Evolutionary conservation across 2,797 vertebrate genomes (phyloP).

Genomic region (Pterois miles): DNA sequence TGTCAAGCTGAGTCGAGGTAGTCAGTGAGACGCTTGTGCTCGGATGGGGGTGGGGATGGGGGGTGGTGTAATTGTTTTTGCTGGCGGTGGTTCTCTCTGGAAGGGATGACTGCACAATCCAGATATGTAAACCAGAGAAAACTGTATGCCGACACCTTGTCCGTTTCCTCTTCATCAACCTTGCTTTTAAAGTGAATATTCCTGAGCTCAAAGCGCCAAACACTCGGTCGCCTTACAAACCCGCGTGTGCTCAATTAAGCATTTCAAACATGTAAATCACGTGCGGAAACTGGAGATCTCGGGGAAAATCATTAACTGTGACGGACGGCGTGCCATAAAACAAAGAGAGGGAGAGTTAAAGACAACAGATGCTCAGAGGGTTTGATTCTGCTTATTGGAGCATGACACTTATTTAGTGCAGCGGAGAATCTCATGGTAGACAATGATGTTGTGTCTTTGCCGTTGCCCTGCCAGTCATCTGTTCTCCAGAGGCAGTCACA

Average conservation of each 20-base stretch:
- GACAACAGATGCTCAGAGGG: constrained; percentile 75
- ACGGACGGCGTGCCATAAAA: constrained; percentile 47
- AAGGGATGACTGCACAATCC: constrained; percentile 79
- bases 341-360: constrained; percentile 65
- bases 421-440: constrained; percentile 15
- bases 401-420: constrained; percentile 63
- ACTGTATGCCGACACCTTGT: constrained; percentile 69
- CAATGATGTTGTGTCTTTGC: constrained; percentile 51
- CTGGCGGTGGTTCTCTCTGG: constrained; percentile 73
- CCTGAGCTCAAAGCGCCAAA: constrained; percentile 40
- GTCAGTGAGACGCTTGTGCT: constrained; percentile 53
- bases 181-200: constrained; percentile 46
- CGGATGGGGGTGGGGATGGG: constrained; percentile 26
- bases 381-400: constrained; percentile 76
- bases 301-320: constrained; percentile 71
- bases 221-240: constrained; percentile 36
- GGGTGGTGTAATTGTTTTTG: constrained; percentile 79
- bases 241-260: constrained; percentile 45
- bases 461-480: constrained; percentile 60
- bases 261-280: constrained; percentile 67
- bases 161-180: constrained; percentile 68
- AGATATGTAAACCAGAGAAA: constrained; percentile 81
- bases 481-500: constrained; percentile 50
- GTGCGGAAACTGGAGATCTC: constrained; percentile 60
- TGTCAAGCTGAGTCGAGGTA: constrained; percentile 69